Base-by-base conservation (phyloP, 2,888 invertebrate genomes). In the Drosophila differens region DNA sequence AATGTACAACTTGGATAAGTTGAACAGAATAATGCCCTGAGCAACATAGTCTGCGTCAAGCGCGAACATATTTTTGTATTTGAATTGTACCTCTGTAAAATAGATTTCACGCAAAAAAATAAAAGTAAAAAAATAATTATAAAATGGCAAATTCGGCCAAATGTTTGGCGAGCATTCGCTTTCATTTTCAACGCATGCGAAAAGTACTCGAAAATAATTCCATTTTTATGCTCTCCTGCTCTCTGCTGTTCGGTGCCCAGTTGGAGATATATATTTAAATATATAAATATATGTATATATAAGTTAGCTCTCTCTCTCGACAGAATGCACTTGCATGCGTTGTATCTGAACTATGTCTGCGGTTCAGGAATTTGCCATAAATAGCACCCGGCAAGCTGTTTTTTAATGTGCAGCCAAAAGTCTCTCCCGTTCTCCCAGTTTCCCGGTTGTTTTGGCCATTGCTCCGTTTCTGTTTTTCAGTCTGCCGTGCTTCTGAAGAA, bases 361-460 rank as follows among this genome's bases (percentile, higher is more conserved):
- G 68, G 74, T 75, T 65, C 70, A 83, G 89, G 85, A 85, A 85
- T 90, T 85, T 74, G 85, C 89, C 90, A 82, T 85, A 85, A 85
- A 85, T 85, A 85, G 85, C 89, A 58, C 28, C 67, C 78, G 74
- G 53, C 69, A 64, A 60, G 68, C 76, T 75, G 70, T 81, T 78
- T 74, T 74, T 77, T 81, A 75, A 74, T 74, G 71, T 79, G 49
- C 74, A 67, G 53, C 61, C 35, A 49, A 41, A 35, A 52, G 7
- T 25, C 22, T 47, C 49, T 47, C 33, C 25, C 25, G 25, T 47
- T 44, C 28, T 51, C 28, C 51, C 47, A 47, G 47, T 47, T 32
- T 54, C 51, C 70, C 77, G 71, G 59, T 67, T 25, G 37, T 58
- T 30, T 33, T 55, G 67, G 74, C 61, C 58, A 58, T 70, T 69